phyloP scores from a whole-genome alignment of 2,113 vertebrate genomes.

The Lepisosteus osseus region DNA sequence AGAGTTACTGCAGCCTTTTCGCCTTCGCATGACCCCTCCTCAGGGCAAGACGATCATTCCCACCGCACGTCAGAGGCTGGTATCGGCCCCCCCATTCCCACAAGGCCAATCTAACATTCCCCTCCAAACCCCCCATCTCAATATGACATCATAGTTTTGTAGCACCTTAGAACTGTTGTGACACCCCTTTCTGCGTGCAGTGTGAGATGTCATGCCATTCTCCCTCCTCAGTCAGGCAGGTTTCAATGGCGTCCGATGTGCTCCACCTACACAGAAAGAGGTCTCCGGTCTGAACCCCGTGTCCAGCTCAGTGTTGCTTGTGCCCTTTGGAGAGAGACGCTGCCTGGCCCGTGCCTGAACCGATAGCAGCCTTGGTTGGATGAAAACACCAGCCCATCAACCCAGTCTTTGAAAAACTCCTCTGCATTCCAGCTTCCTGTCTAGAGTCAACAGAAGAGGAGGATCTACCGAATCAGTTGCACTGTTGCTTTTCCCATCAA shows the following conservation, averaged over 20 bases:
- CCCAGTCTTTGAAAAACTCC: not conserved
- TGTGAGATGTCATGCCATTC: constrained; percentile 21
- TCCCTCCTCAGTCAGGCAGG: constrained; percentile 31
- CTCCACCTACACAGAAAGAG: constrained; percentile 22
- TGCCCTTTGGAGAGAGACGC: constrained; percentile 24
- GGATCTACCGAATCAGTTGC: not conserved
- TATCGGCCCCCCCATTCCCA: no score
- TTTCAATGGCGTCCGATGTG: constrained; percentile 26
- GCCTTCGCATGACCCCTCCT: no score
- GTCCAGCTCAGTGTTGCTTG: constrained; percentile 9
- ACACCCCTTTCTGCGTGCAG: constrained; percentile 29
- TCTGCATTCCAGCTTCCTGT: not conserved
- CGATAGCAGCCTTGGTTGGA: constrained; percentile 43
- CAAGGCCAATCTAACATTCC: no score
- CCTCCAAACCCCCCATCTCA: not conserved
- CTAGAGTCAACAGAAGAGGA: not conserved
- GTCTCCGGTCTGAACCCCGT: no score
- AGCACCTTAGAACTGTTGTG: constrained; percentile 46
- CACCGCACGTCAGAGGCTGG: no score
- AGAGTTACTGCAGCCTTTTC: no score
- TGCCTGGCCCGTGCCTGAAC: constrained; percentile 22
- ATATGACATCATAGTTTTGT: constrained; percentile 26
- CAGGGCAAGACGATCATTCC: no score
- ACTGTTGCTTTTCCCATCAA: not conserved
- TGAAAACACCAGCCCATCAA: constrained; percentile 17